These are phyloP conservation scores for Carettochelys insculpta DNA, from an alignment of 2,113 vertebrate genomes.

Conservation along the genomic window DNA sequence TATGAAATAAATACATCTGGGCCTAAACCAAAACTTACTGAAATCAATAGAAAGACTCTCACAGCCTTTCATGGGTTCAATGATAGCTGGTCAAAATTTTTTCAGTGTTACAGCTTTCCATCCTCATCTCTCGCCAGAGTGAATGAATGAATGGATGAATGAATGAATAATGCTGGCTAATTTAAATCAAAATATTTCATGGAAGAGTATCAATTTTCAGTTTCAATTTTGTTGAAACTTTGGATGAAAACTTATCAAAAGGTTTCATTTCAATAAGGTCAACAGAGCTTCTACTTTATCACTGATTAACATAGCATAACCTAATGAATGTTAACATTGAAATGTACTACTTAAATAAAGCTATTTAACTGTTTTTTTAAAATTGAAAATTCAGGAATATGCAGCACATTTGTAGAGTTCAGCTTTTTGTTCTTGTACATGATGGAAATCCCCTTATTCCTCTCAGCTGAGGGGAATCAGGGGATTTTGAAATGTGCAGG, in stretches of 20 bases:
- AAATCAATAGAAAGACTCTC: neutral
- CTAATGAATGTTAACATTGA: neutral
- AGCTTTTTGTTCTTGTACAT: neutral
- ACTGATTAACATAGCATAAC: neutral
- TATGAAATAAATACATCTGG: neutral
- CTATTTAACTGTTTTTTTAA: neutral
- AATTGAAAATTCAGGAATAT: accelerated
- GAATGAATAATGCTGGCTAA: neutral
- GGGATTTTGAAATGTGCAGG: neutral
- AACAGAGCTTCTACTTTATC: neutral
- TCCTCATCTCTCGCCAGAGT: neutral
- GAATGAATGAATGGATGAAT: neutral
- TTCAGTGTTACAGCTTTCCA: neutral
- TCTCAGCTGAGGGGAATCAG: too few relatives aligned
- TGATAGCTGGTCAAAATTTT: neutral
- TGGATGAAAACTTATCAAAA: neutral
- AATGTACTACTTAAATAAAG: neutral
- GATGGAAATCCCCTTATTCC: too few relatives aligned
- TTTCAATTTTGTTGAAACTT: neutral
- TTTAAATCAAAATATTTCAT: neutral
- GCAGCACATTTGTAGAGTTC: neutral
- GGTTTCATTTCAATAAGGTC: neutral
- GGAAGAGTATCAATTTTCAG: neutral
- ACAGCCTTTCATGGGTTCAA: neutral
- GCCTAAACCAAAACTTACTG: neutral